A percentile compares a stretch with the other conserved stretches of the same genome.
phyloP scores from a whole-genome alignment of 2,797 vertebrate genomes.

The Rhodeus uyekii region DNA sequence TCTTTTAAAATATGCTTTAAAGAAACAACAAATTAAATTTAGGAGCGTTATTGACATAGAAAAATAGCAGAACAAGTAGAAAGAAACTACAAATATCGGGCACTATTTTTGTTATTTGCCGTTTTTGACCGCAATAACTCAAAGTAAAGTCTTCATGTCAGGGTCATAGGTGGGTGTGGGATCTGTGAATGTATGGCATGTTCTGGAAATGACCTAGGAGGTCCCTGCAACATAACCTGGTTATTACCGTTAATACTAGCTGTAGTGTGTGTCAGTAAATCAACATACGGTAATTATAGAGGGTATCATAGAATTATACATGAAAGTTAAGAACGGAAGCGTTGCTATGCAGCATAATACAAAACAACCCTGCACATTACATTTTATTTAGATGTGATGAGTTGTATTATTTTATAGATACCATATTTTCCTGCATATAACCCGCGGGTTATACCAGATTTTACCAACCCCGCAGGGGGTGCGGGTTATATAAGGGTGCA shows the following conservation, averaged over 20 bases:
- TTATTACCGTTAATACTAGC: background rate
- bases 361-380: background rate
- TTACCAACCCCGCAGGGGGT: too few relatives aligned
- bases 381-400: background rate
- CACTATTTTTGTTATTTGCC: background rate
- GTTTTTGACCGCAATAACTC: background rate
- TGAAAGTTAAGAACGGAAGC: background rate
- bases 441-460: too few relatives aligned
- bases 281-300: constrained; percentile 6
- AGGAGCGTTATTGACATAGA: too few relatives aligned
- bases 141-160: background rate
- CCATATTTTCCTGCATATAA: too few relatives aligned
- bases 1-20: background rate
- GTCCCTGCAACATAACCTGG: background rate
- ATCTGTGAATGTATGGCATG: background rate
- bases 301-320: background rate
- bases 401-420: background rate
- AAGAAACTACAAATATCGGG: background rate
- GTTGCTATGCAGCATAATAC: background rate
- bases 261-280: background rate
- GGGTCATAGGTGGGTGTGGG: background rate
- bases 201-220: background rate
- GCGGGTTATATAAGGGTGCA: too few relatives aligned
- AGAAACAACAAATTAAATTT: too few relatives aligned
- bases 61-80: too few relatives aligned